Evolutionary conservation across 2,888 invertebrate species (phyloP), one percentile per base, ranked within the genome.

Genomic region (Eledone cirrhosa): DNA sequence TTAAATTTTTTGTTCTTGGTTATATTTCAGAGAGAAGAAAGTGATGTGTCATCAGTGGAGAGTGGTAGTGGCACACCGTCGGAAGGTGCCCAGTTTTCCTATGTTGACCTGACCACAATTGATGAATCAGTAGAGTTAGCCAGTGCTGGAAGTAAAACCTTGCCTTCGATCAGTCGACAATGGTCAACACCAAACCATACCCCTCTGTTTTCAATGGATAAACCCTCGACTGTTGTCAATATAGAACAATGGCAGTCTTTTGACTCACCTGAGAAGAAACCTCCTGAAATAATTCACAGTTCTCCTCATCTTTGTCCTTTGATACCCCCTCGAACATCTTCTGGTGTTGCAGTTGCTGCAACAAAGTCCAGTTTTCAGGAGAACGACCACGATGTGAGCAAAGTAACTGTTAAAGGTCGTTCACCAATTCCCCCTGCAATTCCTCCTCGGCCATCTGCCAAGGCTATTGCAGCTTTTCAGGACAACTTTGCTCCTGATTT

Each of bases 51-150:
- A 4, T 76, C 76, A 14, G 5, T 48, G 13, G 47, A 47, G n/a
- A 76, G 76, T 48, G 76, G 76, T 22, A 47, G 76, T 48, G 29
- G 47, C 29, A 76, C 76, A 24, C 76, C 76, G 3, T 76, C 76
- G 8, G 76, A 76, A 29, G 76, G 48, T 13, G 47, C 48, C 41
- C 76, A 76, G 24, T 76, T 76, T 48, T 76, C 76, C n/a, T 76
- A 76, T 27, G 29, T 76, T 3, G 76, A 76, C 29, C 76, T 76
- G 29, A 76, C 47, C 22, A 76, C 76, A 27, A 76, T 76, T 22
- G 76, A 76, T 48, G 76, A 76, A 76, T 76, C 48, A 48, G 47
- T 47, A 11, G 76, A 76, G 76, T 47, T 47, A 16, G 27, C 76
- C 27, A 16, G 31, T 31, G 29, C 29, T 19, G 29, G 41, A 16